phyloP scores from a whole-genome alignment of 2,113 vertebrate genomes.

The Poecilia latipinna region DNA sequence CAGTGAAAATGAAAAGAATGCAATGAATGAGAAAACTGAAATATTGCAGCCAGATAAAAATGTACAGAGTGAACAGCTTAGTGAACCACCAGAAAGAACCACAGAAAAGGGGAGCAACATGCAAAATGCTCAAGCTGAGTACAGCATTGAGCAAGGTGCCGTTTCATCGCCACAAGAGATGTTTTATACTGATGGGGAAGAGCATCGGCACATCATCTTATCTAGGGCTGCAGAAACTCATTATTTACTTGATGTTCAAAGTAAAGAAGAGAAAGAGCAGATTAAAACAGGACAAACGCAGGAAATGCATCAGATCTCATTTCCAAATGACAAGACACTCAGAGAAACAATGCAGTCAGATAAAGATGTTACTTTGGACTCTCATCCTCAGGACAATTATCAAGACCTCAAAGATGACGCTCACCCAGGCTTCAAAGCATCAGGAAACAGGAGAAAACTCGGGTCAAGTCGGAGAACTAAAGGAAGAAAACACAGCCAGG shows the following conservation, averaged over 20 bases:
- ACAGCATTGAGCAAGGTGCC: background rate
- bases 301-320: conserved; percentile 1
- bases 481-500: conserved; percentile 14
- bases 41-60: background rate
- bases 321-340: background rate
- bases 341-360: conserved; percentile 25
- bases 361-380: conserved; percentile 9
- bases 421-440: background rate
- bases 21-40: background rate
- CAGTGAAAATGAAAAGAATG: conserved; percentile 1
- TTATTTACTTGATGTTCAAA: background rate
- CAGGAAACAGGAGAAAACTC: conserved; percentile 51
- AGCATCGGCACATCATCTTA: background rate
- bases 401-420: conserved; percentile 7
- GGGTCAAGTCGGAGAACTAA: conserved; percentile 60
- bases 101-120: background rate
- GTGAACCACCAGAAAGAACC: background rate
- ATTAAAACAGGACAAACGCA: background rate
- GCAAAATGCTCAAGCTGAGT: background rate
- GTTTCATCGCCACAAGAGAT: conserved; percentile 4
- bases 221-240: background rate
- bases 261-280: background rate
- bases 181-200: background rate
- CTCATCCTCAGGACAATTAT: conserved; percentile 11
- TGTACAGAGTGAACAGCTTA: conserved; percentile 7